Evolutionary conservation across 2,113 vertebrate species (phyloP).

Genomic region (Antechinus flavipes): DNA sequence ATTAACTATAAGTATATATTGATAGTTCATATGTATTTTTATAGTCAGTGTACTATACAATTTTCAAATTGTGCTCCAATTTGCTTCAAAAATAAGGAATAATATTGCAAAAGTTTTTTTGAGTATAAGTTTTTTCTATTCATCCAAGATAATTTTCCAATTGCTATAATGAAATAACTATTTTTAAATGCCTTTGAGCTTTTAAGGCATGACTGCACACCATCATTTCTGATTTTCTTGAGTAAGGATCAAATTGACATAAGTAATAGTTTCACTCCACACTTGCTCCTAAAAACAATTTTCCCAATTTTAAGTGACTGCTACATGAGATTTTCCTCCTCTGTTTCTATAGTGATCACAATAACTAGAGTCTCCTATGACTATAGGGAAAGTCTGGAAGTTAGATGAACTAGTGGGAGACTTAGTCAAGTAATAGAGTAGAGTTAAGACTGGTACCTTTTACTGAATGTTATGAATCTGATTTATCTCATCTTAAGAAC

Average conservation of each 20-base stretch:
- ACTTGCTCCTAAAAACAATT: neutral
- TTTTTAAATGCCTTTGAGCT: neutral
- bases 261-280: neutral
- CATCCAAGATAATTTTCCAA: neutral
- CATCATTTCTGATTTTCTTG: constrained; percentile 17
- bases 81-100: neutral
- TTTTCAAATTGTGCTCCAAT: neutral
- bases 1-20: neutral
- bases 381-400: neutral
- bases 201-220: neutral
- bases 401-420: neutral
- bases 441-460: neutral
- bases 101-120: neutral
- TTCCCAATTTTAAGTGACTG: neutral
- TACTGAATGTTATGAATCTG: neutral
- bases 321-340: neutral
- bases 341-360: neutral
- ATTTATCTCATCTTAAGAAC: neutral
- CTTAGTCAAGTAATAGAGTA: neutral
- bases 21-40: neutral
- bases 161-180: constrained; percentile 29
- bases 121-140: neutral
- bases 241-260: neutral
- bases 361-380: neutral
- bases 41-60: neutral